Evolutionary conservation across 2,797 vertebrate genomes (phyloP).

Genomic region (Chloroceryle amazona): DNA sequence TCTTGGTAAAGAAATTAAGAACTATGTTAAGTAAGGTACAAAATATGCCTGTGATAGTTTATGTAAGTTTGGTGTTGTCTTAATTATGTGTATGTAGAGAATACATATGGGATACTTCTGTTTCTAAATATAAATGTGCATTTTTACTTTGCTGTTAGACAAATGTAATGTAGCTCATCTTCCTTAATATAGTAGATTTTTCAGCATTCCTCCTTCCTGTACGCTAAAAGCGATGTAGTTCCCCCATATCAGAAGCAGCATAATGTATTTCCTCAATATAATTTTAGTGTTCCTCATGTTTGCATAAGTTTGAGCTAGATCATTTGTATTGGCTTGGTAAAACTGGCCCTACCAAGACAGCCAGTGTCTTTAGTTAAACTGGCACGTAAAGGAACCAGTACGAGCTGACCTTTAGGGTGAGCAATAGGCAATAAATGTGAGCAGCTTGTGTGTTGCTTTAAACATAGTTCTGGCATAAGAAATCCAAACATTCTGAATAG

Average conservation of each 20-base stretch:
- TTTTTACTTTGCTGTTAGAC: background rate
- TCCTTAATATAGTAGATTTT: background rate
- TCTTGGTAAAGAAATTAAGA: background rate
- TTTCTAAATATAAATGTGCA: background rate
- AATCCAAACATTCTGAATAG: background rate
- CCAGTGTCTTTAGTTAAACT: background rate
- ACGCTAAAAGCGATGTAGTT: background rate
- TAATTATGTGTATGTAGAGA: background rate
- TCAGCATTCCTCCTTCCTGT: background rate
- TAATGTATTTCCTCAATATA: background rate
- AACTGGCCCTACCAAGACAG: background rate
- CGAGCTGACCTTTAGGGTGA: background rate
- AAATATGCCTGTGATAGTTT: background rate
- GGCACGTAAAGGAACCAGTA: background rate
- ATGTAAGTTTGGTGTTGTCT: background rate
- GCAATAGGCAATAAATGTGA: accelerated
- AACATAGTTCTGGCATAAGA: background rate
- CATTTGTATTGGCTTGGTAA: background rate
- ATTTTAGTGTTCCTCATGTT: background rate
- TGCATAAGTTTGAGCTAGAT: background rate
- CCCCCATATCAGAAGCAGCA: background rate
- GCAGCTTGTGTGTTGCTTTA: background rate
- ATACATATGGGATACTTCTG: background rate
- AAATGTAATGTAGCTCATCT: background rate
- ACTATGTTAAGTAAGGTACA: background rate